Conservation (phyloP, 2,113 vertebrate genomes). For the Phaethon lepturus region DNA sequence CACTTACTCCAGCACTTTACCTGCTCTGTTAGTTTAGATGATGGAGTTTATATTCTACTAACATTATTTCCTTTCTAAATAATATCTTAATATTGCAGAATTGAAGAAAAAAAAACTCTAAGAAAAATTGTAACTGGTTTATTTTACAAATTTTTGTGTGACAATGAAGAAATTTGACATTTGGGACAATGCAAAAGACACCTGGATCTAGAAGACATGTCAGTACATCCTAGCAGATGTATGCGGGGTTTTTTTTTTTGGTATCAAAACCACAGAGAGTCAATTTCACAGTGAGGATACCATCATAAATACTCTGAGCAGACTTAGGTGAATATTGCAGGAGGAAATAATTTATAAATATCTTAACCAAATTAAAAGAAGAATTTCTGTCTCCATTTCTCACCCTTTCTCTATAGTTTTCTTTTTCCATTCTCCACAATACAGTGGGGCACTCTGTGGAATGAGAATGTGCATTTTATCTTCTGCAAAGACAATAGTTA, state of each 20-base stretch:
- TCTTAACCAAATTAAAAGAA: neutral
- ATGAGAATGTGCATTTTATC: neutral
- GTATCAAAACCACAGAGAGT: neutral
- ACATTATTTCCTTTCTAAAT: neutral
- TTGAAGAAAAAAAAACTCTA: neutral
- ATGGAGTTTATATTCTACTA: neutral
- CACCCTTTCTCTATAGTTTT: neutral
- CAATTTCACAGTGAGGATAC: neutral
- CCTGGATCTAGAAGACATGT: neutral
- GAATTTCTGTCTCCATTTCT: neutral
- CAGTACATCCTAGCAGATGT: neutral
- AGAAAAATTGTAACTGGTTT: neutral
- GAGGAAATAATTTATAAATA: neutral
- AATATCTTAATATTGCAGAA: neutral
- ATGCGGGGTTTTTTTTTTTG: neutral
- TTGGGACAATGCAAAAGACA: neutral
- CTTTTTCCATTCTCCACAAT: neutral
- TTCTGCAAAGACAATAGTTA: neutral
- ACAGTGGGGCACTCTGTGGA: neutral
- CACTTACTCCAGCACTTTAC: neutral
- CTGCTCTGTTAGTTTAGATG: neutral
- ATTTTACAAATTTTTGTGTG: neutral
- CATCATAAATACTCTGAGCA: neutral
- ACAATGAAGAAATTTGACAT: neutral
- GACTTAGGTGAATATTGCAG: neutral